Evolutionary conservation across 1,140 invertebrate genomes (phyloP).

Genomic region (Andrena cerasifolii): DNA sequence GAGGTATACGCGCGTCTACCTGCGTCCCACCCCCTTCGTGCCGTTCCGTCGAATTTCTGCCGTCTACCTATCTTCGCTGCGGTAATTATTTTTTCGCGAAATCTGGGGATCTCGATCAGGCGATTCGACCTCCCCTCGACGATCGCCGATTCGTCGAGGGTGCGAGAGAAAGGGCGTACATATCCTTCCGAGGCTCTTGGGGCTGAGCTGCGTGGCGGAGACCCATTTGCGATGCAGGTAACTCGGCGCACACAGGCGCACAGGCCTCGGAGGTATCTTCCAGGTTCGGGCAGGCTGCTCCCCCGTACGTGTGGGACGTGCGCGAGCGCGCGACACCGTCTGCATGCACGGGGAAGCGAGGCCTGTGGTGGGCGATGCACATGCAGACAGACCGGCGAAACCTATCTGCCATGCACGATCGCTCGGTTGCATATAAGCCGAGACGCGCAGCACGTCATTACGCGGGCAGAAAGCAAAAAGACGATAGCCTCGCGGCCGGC

Average conservation of each 20-base stretch:
- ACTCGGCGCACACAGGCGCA: slow-evolving; percentile 52
- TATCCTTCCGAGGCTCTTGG: slow-evolving; percentile 51
- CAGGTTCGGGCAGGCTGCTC: slow-evolving; percentile 47
- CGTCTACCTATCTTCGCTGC: slow-evolving; percentile 3
- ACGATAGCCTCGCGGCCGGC: slow-evolving; percentile 67
- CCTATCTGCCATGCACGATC: slow-evolving; percentile 78
- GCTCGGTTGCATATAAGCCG: slow-evolving; percentile 72
- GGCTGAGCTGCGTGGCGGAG: slow-evolving; percentile 68
- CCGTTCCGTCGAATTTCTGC: slow-evolving; percentile 34
- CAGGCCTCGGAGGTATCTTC: slow-evolving; percentile 56
- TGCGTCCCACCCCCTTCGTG: background rate
- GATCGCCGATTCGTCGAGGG: slow-evolving; percentile 43
- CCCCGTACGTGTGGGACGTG: slow-evolving; percentile 47
- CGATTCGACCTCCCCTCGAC: slow-evolving; percentile 40
- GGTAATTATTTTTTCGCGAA: slow-evolving; percentile 53
- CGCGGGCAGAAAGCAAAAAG: slow-evolving; percentile 72
- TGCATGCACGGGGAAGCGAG: background rate
- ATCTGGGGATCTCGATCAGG: slow-evolving; percentile 58
- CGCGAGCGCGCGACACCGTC: background rate
- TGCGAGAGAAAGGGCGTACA: slow-evolving; percentile 53
- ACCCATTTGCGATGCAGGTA: slow-evolving; percentile 70
- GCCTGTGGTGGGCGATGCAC: slow-evolving; percentile 49
- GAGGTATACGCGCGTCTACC: background rate
- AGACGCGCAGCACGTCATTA: slow-evolving; percentile 74
- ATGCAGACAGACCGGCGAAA: slow-evolving; percentile 61